A percentile compares a stretch with the other conserved stretches of the same genome.
These are phyloP conservation scores for Sebastiscus tertius DNA, from an alignment of 2,797 vertebrate species.

Conservation along the genomic window DNA sequence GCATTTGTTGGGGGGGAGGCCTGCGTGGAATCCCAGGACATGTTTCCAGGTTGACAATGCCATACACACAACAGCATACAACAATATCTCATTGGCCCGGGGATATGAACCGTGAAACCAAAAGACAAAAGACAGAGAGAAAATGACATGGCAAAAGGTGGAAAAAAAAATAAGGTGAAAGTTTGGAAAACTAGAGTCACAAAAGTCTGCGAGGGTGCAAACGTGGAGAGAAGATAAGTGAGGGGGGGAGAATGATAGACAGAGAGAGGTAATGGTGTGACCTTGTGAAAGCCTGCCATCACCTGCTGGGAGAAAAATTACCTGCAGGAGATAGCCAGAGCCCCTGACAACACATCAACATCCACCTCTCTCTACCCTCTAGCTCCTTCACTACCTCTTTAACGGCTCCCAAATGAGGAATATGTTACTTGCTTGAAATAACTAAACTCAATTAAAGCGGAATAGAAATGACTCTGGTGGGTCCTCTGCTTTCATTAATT, in stretches of 20 bases:
- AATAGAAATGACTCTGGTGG: slow-evolving; percentile 58
- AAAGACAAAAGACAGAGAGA: slow-evolving; percentile 1
- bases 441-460: slow-evolving; percentile 67
- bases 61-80: background rate
- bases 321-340: slow-evolving; percentile 60
- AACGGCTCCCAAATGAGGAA: slow-evolving; percentile 55
- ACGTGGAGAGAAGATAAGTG: slow-evolving; percentile 29
- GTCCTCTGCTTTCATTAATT: slow-evolving; percentile 55
- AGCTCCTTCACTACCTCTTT: slow-evolving; percentile 40
- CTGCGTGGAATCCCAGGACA: too few relatives aligned
- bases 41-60: background rate
- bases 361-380: slow-evolving; percentile 22
- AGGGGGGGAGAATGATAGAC: slow-evolving; percentile 40
- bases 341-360: slow-evolving; percentile 64
- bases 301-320: slow-evolving; percentile 77
- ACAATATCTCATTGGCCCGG: background rate
- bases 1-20: background rate
- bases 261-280: slow-evolving; percentile 66
- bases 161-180: background rate
- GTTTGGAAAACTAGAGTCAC: slow-evolving; percentile 16
- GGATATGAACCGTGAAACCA: slow-evolving; percentile 4
- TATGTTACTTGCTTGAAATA: slow-evolving; percentile 56
- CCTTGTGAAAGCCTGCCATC: slow-evolving; percentile 75
- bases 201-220: slow-evolving; percentile 18
- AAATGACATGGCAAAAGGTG: background rate